phyloP scores from a whole-genome alignment of 2,888 invertebrate species.

The Glomeris marginata region DNA sequence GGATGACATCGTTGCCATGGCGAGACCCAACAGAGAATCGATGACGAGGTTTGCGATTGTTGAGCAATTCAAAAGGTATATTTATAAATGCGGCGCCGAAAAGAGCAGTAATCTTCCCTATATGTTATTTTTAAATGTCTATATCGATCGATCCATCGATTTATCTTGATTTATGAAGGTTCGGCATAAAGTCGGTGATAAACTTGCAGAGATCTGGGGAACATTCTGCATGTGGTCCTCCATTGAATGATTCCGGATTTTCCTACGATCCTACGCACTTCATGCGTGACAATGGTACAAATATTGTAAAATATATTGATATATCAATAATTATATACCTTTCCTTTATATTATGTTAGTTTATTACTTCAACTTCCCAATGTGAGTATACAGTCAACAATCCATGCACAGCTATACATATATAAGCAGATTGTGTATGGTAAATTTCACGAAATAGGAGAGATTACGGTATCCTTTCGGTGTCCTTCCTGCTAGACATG shows the following conservation, averaged over 20 bases:
- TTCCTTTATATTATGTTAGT: slow-evolving; percentile 38
- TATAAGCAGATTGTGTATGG: neutral
- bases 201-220: slow-evolving; percentile 74
- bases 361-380: slow-evolving; percentile 78
- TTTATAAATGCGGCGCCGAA: no score
- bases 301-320: slow-evolving; percentile 20
- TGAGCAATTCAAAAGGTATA: slow-evolving; percentile 53
- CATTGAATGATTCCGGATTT: slow-evolving; percentile 59
- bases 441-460: slow-evolving; percentile 35
- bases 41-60: slow-evolving; percentile 61
- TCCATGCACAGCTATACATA: neutral
- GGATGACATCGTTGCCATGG: slow-evolving; percentile 75
- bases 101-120: neutral
- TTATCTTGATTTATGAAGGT: slow-evolving; percentile 35
- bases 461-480: slow-evolving; percentile 66
- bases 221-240: slow-evolving; percentile 67
- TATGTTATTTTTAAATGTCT: slow-evolving; percentile 1
- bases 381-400: slow-evolving; percentile 25
- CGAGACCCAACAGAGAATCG: slow-evolving; percentile 58
- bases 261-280: slow-evolving; percentile 68
- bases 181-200: slow-evolving; percentile 64
- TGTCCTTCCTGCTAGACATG: slow-evolving; percentile 66
- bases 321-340: neutral
- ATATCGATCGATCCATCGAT: neutral
- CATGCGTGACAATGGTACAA: slow-evolving; percentile 62